Percentiles rank a stretch among this genome's conserved stretches.
Evolutionary conservation across 1,140 invertebrate species (phyloP).

Genomic region (Drosophila tristis): DNA sequence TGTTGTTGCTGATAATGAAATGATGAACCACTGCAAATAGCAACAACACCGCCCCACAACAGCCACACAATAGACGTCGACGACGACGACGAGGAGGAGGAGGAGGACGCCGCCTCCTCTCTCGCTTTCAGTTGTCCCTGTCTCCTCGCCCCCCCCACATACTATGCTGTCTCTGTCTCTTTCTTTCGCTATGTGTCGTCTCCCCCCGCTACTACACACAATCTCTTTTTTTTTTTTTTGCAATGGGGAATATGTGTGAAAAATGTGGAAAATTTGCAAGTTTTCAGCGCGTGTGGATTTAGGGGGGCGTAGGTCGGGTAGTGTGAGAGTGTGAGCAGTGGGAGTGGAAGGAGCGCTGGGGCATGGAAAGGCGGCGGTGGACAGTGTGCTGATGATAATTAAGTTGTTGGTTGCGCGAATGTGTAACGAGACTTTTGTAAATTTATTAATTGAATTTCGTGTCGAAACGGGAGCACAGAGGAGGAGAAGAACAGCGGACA

Average conservation of each 20-base stretch:
- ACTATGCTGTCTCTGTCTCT: not conserved
- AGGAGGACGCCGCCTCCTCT: not conserved
- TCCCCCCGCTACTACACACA: not conserved
- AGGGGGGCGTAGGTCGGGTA: no score
- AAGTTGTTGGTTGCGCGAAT: conserved; percentile 52
- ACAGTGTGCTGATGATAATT: conserved; percentile 49
- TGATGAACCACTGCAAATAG: conserved; percentile 49
- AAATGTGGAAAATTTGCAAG: conserved; percentile 50
- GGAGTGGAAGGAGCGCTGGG: not conserved
- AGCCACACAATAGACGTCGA: conserved; percentile 22
- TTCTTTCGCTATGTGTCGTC: not conserved
- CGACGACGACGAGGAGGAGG: no score
- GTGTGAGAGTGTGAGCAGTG: no score
- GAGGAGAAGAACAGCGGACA: not conserved
- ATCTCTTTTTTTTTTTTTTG: conserved; percentile 10
- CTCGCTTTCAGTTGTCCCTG: not conserved
- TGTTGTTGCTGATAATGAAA: conserved; percentile 60
- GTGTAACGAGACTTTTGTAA: conserved; percentile 50
- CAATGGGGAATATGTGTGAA: conserved; percentile 36
- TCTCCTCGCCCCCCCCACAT: no score
- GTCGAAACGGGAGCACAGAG: not conserved
- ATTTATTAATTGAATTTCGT: conserved; percentile 68
- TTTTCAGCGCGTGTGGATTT: conserved; percentile 12
- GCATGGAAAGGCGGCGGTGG: no score
- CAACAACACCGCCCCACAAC: conserved; percentile 19